Evolutionary conservation across 2,797 vertebrate genomes (phyloP), one percentile per base, ranked within the genome.

Genomic region (Heteromormyrus szaboi): DNA sequence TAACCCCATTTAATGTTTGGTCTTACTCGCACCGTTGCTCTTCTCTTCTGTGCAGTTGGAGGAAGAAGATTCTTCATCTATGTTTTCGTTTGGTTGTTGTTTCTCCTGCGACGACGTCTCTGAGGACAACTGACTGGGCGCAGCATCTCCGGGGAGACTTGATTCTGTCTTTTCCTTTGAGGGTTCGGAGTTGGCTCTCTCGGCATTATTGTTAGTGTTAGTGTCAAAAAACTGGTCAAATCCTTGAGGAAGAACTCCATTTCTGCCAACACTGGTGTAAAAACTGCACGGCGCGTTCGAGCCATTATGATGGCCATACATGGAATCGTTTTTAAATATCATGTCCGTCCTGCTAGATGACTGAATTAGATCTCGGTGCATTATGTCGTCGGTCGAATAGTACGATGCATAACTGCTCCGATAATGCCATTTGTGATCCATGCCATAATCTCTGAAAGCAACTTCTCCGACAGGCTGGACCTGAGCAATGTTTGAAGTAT

Each of bases 351-450:
- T 96, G 94, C 95, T 92, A 48, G 97, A 95, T 53, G 98, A 97
- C 96, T 97, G 98, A 93, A 99, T 96, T 93, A 99, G 95, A 94
- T 99, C 98, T 92, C 98, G 96, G 90, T 98, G 98, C 97, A 99
- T 98, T 93, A 98, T 96, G 92, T 99, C 98, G 93, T 99, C 98
- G 89, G 97, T 94, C 72, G 98, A 97, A 95, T 99, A 99, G 94
- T 98, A 98, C 48, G 98, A 97, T 92, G 97, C 96, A 95, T 98
- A 99, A 94, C 96, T 97, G 94, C 96, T 96, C 95, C 98, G 97
- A 91, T 99, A 99, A 91, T 98, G 98, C 98, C 98, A 98, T 97
- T 99, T 99, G 95, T 97, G 97, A 93, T 99, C 98, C 95, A 98
- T 96, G 95, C 97, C 97, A 94, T 99, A 99, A 95, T 99, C 98